A percentile compares a stretch with the other conserved stretches of the same genome.
These are phyloP conservation scores for Coreius guichenoti DNA, from an alignment of 2,797 vertebrate species.

Conservation along the genomic window DNA sequence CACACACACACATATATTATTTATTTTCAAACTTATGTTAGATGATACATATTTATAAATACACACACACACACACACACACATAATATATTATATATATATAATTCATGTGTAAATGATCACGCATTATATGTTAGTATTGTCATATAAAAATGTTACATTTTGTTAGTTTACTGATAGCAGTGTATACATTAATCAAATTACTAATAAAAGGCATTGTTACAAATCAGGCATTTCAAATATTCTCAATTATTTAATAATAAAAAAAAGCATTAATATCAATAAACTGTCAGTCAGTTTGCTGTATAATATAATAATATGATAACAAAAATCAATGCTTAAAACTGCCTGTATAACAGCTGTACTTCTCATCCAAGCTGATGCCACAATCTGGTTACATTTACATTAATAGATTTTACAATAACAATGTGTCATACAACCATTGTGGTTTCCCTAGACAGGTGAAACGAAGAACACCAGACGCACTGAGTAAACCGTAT, in stretches of 20 bases:
- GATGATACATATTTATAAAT: too few species aligned
- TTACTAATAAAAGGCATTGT: not conserved
- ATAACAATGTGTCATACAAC: not conserved
- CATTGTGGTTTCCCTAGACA: slow-evolving; percentile 58
- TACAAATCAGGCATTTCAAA: not conserved
- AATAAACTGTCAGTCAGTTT: not conserved
- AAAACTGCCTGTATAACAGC: not conserved
- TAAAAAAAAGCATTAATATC: not conserved
- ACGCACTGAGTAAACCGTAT: slow-evolving; percentile 81
- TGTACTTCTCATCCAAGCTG: not conserved
- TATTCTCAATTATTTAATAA: not conserved
- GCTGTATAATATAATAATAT: not conserved
- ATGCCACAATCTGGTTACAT: too few species aligned
- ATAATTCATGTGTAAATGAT: not conserved
- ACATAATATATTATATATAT: not conserved
- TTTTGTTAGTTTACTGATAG: not conserved
- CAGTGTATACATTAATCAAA: not conserved
- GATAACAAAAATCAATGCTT: not conserved
- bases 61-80: too few species aligned
- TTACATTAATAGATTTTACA: not conserved
- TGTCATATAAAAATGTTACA: too few species aligned
- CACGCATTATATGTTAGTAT: not conserved
- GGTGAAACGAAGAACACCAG: slow-evolving; percentile 76
- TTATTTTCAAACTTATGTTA: too few species aligned
- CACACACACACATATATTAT: too few species aligned